Conservation (phyloP, 2,797 vertebrate genomes). For the Platalea minor region DNA sequence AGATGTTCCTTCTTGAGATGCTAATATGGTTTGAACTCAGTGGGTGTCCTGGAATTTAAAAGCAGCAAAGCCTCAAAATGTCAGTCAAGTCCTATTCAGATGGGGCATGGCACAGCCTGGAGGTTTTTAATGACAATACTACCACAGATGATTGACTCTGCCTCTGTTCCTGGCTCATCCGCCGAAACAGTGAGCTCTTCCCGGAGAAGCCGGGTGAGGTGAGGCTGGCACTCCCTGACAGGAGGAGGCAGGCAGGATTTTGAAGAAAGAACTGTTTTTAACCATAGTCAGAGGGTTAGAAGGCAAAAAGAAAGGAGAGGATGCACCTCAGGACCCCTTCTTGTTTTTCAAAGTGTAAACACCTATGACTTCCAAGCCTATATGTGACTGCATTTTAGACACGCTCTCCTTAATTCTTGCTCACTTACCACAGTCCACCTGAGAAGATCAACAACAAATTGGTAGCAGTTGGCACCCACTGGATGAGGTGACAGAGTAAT, state of each 20-base stretch:
- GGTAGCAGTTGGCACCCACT: background rate
- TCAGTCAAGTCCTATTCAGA: background rate
- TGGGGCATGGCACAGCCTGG: background rate
- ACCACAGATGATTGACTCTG: background rate
- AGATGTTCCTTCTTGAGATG: background rate
- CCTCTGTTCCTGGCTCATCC: background rate
- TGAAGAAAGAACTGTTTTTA: background rate
- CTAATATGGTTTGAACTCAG: background rate
- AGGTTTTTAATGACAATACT: background rate
- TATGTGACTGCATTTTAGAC: background rate
- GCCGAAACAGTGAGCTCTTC: background rate
- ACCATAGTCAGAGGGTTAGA: background rate
- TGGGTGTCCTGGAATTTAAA: background rate
- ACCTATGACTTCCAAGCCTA: background rate
- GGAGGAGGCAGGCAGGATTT: background rate
- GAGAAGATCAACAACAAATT: background rate
- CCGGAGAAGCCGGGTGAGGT: background rate
- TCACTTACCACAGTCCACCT: background rate
- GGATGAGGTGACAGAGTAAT: background rate
- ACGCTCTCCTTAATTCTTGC: background rate
- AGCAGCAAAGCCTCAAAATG: background rate
- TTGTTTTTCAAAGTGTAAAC: background rate
- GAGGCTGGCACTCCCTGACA: background rate
- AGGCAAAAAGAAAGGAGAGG: background rate
- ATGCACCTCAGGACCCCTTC: background rate